Conservation (phyloP, 92 coral and sea anemone genomes). For the Umimayanthus kanabou region DNA sequence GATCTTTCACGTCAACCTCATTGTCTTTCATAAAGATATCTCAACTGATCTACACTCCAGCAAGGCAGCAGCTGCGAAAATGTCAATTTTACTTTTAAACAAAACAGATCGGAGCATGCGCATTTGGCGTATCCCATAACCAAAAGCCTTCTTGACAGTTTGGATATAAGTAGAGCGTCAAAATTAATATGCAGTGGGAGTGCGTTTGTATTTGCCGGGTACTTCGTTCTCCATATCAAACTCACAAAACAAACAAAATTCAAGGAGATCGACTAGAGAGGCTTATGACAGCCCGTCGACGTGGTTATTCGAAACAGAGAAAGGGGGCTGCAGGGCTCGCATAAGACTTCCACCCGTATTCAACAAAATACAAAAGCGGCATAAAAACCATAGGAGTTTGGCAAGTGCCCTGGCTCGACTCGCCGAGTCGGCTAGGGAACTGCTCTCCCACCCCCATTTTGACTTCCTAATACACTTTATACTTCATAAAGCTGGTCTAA, state of each 20-base stretch:
- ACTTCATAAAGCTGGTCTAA: too few species aligned
- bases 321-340: conserved; percentile 17
- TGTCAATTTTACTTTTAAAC: too few species aligned
- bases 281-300: conserved; percentile 16
- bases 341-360: conserved; percentile 6
- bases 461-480: too few species aligned
- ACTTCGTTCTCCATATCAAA: neutral
- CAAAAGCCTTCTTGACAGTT: too few species aligned
- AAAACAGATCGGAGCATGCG: conserved; percentile 5
- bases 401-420: neutral
- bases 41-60: too few species aligned
- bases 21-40: too few species aligned
- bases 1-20: too few species aligned
- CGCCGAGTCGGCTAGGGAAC: neutral
- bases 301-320: neutral
- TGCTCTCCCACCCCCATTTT: conserved; percentile 19
- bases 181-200: neutral
- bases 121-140: neutral
- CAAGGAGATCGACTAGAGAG: neutral
- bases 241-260: neutral
- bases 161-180: neutral
- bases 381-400: neutral
- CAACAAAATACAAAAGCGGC: too few species aligned
- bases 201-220: neutral
- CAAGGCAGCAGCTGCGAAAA: too few species aligned